A percentile compares a stretch with the other conserved stretches of the same genome.
These are phyloP conservation scores for Venturia canescens DNA, from an alignment of 1,140 invertebrate species.

Conservation along the genomic window DNA sequence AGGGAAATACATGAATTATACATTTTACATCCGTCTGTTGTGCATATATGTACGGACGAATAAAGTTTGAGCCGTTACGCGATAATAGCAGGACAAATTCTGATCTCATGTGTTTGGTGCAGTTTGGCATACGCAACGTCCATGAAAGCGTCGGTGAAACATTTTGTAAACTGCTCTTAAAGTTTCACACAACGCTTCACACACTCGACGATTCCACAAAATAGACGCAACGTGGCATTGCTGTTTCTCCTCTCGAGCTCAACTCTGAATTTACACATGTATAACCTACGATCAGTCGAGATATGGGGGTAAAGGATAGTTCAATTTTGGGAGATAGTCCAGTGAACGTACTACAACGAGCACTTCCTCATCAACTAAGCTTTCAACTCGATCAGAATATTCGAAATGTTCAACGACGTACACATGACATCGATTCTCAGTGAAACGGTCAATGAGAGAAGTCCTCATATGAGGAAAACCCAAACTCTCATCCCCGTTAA, in stretches of 20 bases:
- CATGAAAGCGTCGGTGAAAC: background rate
- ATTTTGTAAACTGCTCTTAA: slow-evolving; percentile 19
- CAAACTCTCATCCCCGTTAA: background rate
- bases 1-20: slow-evolving; percentile 21
- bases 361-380: background rate
- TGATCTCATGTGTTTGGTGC: background rate
- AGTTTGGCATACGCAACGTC: background rate
- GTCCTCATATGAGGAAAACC: background rate
- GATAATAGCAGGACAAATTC: background rate
- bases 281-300: background rate
- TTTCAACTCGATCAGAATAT: background rate
- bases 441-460: slow-evolving; percentile 9
- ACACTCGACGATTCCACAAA: background rate
- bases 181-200: background rate
- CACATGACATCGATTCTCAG: background rate
- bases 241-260: background rate
- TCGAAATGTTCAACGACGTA: background rate
- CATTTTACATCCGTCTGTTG: background rate
- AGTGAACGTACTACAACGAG: background rate
- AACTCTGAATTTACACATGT: background rate
- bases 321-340: background rate
- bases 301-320: background rate
- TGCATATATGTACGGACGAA: background rate
- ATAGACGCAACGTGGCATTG: background rate
- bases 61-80: background rate